A percentile compares a stretch with the other conserved stretches of the same genome.
These are phyloP conservation scores for Panzeria rudis DNA, from an alignment of 2,888 invertebrate species.

Conservation along the genomic window DNA sequence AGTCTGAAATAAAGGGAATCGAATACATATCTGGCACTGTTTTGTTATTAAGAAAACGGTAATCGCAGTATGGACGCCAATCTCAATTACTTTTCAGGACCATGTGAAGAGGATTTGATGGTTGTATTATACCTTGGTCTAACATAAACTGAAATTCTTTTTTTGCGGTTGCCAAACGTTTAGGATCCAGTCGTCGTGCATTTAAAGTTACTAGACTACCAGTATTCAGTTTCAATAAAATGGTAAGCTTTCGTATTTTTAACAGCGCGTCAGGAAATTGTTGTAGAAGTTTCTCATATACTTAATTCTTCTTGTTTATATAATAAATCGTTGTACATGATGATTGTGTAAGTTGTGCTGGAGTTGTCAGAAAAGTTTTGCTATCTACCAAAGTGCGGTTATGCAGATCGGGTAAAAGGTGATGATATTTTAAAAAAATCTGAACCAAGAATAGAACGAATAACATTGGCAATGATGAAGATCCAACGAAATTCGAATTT, in stretches of 20 bases:
- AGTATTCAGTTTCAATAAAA: constrained; percentile 13
- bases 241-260: neutral
- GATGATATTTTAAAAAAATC: neutral
- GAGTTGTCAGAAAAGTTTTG: neutral
- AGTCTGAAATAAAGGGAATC: constrained; percentile 8
- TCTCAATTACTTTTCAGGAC: constrained; percentile 1
- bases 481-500: constrained; percentile 1
- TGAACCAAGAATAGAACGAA: neutral
- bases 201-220: neutral
- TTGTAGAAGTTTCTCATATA: constrained; percentile 1
- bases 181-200: neutral
- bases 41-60: constrained; percentile 4
- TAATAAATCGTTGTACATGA: constrained; percentile 1
- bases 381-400: neutral
- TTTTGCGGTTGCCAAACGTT: neutral
- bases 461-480: neutral
- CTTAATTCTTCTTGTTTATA: neutral
- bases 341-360: neutral
- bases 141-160: constrained; percentile 3
- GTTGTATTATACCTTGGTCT: constrained; percentile 14
- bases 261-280: neutral
- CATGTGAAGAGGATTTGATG: constrained; percentile 18
- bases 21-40: neutral
- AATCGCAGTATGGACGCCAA: neutral
- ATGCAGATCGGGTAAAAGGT: neutral